Evolutionary conservation across 2,797 vertebrate species (phyloP), one percentile per base, ranked within the genome.

Genomic region (Oreortyx pictus): DNA sequence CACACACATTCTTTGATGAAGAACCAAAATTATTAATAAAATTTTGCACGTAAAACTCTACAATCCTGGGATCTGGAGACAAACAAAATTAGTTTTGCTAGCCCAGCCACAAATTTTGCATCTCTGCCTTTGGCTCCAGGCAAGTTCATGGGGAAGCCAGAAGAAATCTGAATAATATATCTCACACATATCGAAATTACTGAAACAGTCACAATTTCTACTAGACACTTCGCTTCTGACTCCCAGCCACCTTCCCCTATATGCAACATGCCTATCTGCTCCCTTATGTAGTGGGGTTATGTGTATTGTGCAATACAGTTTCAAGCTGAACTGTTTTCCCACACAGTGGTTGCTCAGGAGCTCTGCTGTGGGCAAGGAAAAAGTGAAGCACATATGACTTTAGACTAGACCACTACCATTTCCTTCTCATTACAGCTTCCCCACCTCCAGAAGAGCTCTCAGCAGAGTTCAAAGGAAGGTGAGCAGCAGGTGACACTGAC

Each of bases 181-280:
- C 64, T 79, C 62, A 54, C 33, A 73, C 14, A 2, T 2, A 14
- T 64, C 59, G 82, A 74, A 43, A 44, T 7, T 0, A 0, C 27
- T 71, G 35, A 37, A 59, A n/a, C 14, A 11, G 10, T 37, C 23
- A n/a, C 2, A 24, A 67, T 29, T 92, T 78, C 52, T 82, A 22
- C 6, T 18, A 29, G 44, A 15, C 47, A 37, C 37, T 68, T 23
- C 50, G 41, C 41, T 68, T 29, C 61, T 91, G 64, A 49, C 61
- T 77, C 43, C 61, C 72, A 82, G 68, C 44, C 46, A 54, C 49
- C 61, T 82, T 46, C 47, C 20, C 44, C 52, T 66, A 83, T 39
- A 52, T 0, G 0, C 46, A 75, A 11, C 1, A 0, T 0, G 0
- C 19, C 20, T 18, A 20, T n/a, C 33, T 23, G 19, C 66, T 39